Evolutionary conservation across 2,888 invertebrate species (phyloP), one percentile per base, ranked within the genome.

Genomic region (Noctua fimbriata): DNA sequence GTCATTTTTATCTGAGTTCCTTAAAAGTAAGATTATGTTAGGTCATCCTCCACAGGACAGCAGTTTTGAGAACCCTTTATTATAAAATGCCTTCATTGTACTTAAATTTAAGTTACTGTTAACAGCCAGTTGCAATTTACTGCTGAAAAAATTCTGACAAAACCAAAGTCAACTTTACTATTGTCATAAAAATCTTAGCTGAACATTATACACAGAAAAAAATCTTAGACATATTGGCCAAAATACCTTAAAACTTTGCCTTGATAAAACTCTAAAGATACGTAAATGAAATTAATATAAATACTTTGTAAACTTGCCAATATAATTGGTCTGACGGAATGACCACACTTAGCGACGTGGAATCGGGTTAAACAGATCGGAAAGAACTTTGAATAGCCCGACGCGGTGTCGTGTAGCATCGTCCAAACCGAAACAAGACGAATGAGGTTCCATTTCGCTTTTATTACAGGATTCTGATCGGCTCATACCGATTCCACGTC

Each of bases 201-300:
- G 3, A 44, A 73, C 73, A 83, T 80, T 88, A 83, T 55, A 77
- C 74, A 83, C 84, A 76, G 78, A 77, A 84, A 74, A 58, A 69
- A 49, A 52, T 58, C 44, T 66, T 79, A 87, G 76, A 60, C 73
- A 77, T 86, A 88, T 87, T 89, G 84, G 81, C 78, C 75, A 77
- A 89, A 87, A 79, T 87, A 87, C 76, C 66, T 86, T 74, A 49
- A 76, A 83, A 76, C 2, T 47, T 86, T 82, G 86, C 86, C 86
- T 86, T 88, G 69, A 76, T 85, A 69, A 55, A 82, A 71, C 41
- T 72, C 58, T 81, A 65, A 71, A 63, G 16, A 69, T 85, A 73
- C 24, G 36, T 87, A 41, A 84, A 49, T 58, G 55, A 69, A 71
- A 72, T 36, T 66, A 75, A 21, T 74, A 3, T n/a, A 18, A 60